phyloP scores from a whole-genome alignment of 2,797 vertebrate genomes.

The Novumbra hubbsi region DNA sequence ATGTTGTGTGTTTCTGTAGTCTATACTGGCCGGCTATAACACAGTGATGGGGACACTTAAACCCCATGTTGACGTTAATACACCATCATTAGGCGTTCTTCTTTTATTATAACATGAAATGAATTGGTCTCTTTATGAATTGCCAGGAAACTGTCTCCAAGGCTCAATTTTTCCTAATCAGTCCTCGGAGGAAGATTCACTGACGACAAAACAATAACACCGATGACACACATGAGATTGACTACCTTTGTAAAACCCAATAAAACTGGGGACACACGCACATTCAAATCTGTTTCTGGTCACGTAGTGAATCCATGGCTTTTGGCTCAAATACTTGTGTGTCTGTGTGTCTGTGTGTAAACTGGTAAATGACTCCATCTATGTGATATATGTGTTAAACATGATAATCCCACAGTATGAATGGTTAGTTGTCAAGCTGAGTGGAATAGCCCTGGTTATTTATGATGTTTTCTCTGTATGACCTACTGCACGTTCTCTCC shows the following conservation, averaged over 20 bases:
- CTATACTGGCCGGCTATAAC: neutral
- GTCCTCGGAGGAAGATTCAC: slow-evolving; percentile 34
- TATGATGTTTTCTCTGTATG: slow-evolving; percentile 66
- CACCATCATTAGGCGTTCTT: neutral
- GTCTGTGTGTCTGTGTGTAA: slow-evolving; percentile 24
- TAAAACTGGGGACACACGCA: slow-evolving; percentile 38
- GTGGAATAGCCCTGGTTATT: slow-evolving; percentile 59
- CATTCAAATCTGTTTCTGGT: slow-evolving; percentile 46
- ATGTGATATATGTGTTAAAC: slow-evolving; percentile 62
- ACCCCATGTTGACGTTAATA: neutral
- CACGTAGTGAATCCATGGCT: slow-evolving; percentile 55
- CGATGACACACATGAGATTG: slow-evolving; percentile 37
- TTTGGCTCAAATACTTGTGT: slow-evolving; percentile 42
- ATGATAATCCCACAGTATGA: slow-evolving; percentile 66
- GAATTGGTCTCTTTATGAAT: neutral
- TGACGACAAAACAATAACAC: slow-evolving; percentile 42
- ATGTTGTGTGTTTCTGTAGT: neutral
- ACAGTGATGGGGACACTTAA: neutral
- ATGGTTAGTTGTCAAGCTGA: slow-evolving; percentile 51
- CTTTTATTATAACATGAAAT: neutral
- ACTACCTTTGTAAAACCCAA: slow-evolving; percentile 47
- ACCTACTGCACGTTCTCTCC: slow-evolving; percentile 55
- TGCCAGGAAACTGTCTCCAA: slow-evolving; percentile 2
- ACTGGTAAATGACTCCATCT: slow-evolving; percentile 45
- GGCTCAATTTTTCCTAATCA: neutral